Conservation (phyloP, 2,888 invertebrate species). For the Calliopum simillimum region DNA sequence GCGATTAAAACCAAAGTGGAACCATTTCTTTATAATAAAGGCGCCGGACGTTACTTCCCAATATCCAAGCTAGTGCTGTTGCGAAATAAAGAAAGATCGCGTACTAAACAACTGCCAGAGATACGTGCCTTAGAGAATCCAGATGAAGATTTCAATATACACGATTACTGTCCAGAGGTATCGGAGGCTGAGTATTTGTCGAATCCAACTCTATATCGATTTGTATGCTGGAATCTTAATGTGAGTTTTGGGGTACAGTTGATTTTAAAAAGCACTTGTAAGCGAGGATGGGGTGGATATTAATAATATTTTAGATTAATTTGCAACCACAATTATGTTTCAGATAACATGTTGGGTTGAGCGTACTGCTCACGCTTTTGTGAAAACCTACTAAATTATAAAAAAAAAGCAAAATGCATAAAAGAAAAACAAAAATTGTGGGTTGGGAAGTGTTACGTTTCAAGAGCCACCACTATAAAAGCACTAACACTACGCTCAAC, state of each 20-base stretch:
- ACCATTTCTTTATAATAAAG: slow-evolving; percentile 93
- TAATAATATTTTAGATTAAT: neutral
- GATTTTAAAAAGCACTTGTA: neutral
- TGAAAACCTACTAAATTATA: no score
- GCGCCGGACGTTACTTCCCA: slow-evolving; percentile 90
- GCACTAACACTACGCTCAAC: no score
- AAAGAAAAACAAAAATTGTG: no score
- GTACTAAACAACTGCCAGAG: slow-evolving; percentile 83
- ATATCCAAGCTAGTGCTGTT: slow-evolving; percentile 88
- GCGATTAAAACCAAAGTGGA: slow-evolving; percentile 91
- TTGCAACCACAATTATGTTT: no score
- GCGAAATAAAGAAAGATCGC: slow-evolving; percentile 85
- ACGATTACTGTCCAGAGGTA: slow-evolving; percentile 79
- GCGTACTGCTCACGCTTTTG: no score
- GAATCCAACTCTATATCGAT: slow-evolving; percentile 80
- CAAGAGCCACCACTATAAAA: no score
- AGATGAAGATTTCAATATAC: slow-evolving; percentile 85
- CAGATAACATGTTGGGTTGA: no score
- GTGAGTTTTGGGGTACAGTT: slow-evolving; percentile 60
- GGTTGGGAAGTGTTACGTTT: no score
- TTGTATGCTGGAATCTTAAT: slow-evolving; percentile 91
- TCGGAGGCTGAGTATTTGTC: slow-evolving; percentile 73
- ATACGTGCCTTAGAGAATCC: slow-evolving; percentile 85
- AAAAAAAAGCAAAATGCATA: no score
- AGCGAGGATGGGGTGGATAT: no score